Base-by-base conservation (phyloP, 2,113 vertebrate species). In the Nettapus auritus region DNA sequence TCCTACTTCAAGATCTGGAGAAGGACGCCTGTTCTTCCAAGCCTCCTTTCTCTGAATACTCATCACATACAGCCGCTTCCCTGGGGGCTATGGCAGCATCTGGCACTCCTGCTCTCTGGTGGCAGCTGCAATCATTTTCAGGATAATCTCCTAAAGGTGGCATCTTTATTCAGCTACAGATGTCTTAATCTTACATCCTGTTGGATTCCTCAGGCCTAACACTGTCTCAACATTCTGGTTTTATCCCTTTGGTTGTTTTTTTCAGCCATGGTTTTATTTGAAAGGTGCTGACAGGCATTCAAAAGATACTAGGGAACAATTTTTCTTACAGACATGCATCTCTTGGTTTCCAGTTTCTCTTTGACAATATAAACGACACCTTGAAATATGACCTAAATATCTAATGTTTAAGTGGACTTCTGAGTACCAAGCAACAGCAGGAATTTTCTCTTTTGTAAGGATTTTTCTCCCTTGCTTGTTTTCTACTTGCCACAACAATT, bases 111-210 rank as follows among this genome's bases (percentile, higher is more conserved):
- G 92, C 86, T 96, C 96, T 95, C 96, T 92, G 93, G 90, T 93
- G 96, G 96, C 90, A 96, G 92, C 94, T 92, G 93, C 94, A 97
- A 97, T 96, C 83, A 96, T 96, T 96, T 92, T 52, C 90, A 82
- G 94, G 88, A 94, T 96, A 94, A 97, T 96, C 94, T 97, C 96
- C 92, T 96, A 94, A 96, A 96, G 94, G 93, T 83, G 10, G 86
- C 26, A 0, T 89, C 96, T 96, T 93, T 93, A 96, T 96, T 96
- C 96, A 92, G 94, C 92, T 97, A 97, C 96, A 95, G 96, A 97
- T 96, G 96, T 97, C 96, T 97, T 97, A 86, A 95, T 96, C 70
- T 92, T 26, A 62, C 80, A 95, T 96, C 93, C 96, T 94, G 88
- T n/a, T 95, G 88, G 92, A 97, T 97, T 96, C 93, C 94, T 96